phyloP scores from a whole-genome alignment of 2,888 invertebrate genomes.

The Synergus itoensis region DNA sequence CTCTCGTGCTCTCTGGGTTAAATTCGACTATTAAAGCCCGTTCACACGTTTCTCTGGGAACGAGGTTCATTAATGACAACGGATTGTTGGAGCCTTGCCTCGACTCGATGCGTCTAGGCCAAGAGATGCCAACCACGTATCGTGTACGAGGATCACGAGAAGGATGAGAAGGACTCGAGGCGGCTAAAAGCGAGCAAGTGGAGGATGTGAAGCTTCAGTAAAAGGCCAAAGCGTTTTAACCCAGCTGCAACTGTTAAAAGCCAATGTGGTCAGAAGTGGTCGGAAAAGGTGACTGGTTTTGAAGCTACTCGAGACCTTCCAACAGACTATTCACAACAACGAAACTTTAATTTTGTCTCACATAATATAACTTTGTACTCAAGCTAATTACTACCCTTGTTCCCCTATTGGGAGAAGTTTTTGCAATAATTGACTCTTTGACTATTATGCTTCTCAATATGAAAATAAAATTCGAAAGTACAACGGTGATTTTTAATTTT shows the following conservation, averaged over 20 bases:
- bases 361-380: not conserved
- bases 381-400: not conserved
- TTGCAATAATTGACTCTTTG: not conserved
- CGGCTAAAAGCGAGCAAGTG: not conserved
- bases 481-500: not conserved
- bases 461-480: not conserved
- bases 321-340: not conserved
- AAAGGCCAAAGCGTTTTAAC: not conserved
- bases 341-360: not conserved
- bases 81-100: constrained; percentile 3
- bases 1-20: not conserved
- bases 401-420: not conserved
- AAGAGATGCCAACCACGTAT: constrained; percentile 11
- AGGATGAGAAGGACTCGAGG: not conserved
- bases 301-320: not conserved
- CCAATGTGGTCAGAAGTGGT: not conserved
- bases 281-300: not conserved
- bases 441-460: not conserved
- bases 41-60: constrained; percentile 27
- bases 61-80: constrained; percentile 19
- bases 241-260: not conserved
- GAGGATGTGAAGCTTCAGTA: not conserved
- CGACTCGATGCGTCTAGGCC: not conserved
- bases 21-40: constrained; percentile 19
- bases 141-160: constrained; percentile 2